A percentile compares a stretch with the other conserved stretches of the same genome.
Evolutionary conservation across 2,888 invertebrate species (phyloP).

Genomic region (Cantharis rustica): DNA sequence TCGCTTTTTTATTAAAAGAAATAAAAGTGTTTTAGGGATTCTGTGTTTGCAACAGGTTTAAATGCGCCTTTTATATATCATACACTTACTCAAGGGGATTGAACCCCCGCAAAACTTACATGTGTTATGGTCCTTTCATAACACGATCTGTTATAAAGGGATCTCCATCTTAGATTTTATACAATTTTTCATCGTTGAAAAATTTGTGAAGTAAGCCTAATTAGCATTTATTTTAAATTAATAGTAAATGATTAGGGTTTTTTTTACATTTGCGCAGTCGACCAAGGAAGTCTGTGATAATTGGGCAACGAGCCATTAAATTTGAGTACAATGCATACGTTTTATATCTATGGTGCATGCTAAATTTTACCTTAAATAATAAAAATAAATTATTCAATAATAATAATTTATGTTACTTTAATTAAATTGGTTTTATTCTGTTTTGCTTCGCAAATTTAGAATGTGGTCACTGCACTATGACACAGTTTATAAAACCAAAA

Average conservation of each 20-base stretch:
- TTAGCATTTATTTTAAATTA: slow-evolving; percentile 1
- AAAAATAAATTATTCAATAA: background rate
- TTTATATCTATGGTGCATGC: slow-evolving; percentile 9
- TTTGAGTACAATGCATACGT: slow-evolving; percentile 10
- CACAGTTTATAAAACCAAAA: background rate
- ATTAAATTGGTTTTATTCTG: background rate
- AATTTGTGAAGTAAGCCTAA: background rate
- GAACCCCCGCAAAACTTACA: slow-evolving; percentile 36
- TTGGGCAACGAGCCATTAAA: slow-evolving; percentile 14
- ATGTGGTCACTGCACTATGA: background rate
- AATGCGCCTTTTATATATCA: slow-evolving; percentile 51
- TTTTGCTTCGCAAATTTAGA: background rate
- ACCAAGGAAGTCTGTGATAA: slow-evolving; percentile 3
- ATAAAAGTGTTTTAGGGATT: slow-evolving; percentile 30
- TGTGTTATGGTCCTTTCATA: slow-evolving; percentile 32
- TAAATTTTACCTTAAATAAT: background rate
- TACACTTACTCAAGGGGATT: slow-evolving; percentile 44
- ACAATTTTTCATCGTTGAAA: background rate
- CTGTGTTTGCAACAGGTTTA: slow-evolving; percentile 52
- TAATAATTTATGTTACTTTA: background rate
- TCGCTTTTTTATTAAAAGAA: background rate
- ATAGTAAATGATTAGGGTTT: background rate
- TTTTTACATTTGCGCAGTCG: background rate
- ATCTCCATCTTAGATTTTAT: slow-evolving; percentile 15
- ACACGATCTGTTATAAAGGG: slow-evolving; percentile 23